Conservation (phyloP, 2,113 vertebrate species). For the Bubo scandiacus region DNA sequence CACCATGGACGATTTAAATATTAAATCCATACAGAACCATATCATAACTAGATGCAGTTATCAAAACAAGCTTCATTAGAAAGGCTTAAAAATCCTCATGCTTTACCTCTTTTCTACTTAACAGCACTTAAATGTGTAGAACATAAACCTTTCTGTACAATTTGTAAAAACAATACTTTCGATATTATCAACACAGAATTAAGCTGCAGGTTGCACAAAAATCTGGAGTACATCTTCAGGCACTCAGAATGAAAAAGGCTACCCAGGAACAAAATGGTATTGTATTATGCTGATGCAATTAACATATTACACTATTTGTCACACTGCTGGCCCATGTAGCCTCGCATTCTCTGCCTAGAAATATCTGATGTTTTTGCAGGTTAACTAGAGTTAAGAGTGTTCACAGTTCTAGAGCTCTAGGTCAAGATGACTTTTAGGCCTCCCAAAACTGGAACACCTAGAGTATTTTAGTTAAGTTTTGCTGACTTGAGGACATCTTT, state of each 20-base stretch:
- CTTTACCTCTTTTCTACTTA: not conserved
- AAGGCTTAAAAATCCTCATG: not conserved
- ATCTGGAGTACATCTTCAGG: not conserved
- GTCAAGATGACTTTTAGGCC: not conserved
- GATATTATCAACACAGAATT: not conserved
- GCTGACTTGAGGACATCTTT: not conserved
- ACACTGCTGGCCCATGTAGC: not conserved
- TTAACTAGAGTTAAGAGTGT: not conserved
- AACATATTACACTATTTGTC: not conserved
- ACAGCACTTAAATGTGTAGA: not conserved
- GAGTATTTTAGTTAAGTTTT: not conserved
- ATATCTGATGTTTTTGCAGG: not conserved
- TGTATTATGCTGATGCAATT: not conserved
- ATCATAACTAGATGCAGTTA: not conserved
- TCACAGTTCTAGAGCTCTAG: not conserved
- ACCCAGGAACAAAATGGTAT: not conserved
- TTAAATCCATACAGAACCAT: not conserved
- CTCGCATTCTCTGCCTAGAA: not conserved
- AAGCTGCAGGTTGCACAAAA: not conserved
- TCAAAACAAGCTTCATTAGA: not conserved
- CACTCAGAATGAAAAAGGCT: not conserved
- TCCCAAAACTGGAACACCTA: not conserved
- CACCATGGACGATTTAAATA: not conserved
- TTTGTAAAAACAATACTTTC: not conserved
- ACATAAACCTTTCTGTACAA: not conserved